Evolutionary conservation across 2,113 vertebrate genomes (phyloP), one percentile per base, ranked within the genome.

Genomic region (Ctenodactylus gundi): DNA sequence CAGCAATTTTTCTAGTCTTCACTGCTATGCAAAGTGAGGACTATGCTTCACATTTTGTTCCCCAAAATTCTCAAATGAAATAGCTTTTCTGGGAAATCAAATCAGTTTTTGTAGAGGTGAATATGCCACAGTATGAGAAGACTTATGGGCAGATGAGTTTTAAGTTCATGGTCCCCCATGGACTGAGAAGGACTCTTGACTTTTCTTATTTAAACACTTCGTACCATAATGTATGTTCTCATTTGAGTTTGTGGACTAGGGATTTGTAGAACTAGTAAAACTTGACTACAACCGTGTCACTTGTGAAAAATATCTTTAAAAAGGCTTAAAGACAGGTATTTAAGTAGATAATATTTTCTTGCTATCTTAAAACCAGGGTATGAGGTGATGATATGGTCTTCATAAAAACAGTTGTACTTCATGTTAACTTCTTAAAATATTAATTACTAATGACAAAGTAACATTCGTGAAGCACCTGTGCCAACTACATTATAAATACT

Each of bases 381-480:
- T 73, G 27, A 73, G 46, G 70, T 89, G 36, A 68, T 72, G 10
- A 9, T 80, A 72, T 67, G 23, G 29, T 51, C 53, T 94, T 78
- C 53, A 78, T 78, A 80, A 80, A 60, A n/a, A 20, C 46, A 85
- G 8, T 44, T 70, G n/a, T 72, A 70, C 64, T 46, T 94, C 55
- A 72, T 81, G 34, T 86, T 85, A 85, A 85, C 9, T 55, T 86
- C 65, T 72, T 49, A 91, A 94, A 86, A 58, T 73, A 65, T 81
- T 72, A 82, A 82, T 57, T 87, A 60, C 11, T n/a, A 67, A 41
- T n/a, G 49, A 51, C 55, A 73, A 86, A 68, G 11, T 49, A 86
- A 39, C 57, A 51, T 80, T 78, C 85, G 39, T 72, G 46, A 85
- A 76, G 25, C 34, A 73, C 29, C 46, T 49, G 44, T 89, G 65